These are phyloP conservation scores for Azorinus chamasolen DNA, from an alignment of 2,888 invertebrate genomes.

Conservation along the genomic window DNA sequence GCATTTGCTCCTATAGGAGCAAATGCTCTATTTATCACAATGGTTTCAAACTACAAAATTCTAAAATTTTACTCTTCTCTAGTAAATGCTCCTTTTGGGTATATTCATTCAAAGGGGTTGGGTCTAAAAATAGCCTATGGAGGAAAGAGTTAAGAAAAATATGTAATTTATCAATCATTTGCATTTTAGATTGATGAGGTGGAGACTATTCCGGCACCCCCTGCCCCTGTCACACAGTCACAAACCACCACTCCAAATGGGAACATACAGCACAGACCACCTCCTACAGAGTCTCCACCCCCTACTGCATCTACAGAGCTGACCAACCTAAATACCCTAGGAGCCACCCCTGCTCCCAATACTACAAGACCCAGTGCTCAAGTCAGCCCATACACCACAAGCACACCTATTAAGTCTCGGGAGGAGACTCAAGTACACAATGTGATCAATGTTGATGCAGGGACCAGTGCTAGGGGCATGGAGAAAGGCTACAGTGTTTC, in stretches of 20 bases:
- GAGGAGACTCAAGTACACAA: constrained; percentile 66
- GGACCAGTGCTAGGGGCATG: constrained; percentile 73
- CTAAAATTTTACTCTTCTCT: too few relatives aligned
- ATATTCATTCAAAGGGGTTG: too few relatives aligned
- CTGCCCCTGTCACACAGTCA: constrained; percentile 1
- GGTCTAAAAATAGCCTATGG: too few relatives aligned
- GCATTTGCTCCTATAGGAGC: too few relatives aligned
- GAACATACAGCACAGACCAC: constrained; percentile 9
- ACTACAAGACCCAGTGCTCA: constrained; percentile 69
- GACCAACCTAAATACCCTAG: constrained; percentile 57
- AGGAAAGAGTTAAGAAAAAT: too few relatives aligned
- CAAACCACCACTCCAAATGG: constrained; percentile 38
- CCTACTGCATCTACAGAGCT: constrained; percentile 33
- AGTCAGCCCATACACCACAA: constrained; percentile 68
- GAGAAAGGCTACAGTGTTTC: constrained; percentile 38
- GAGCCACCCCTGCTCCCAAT: constrained; percentile 52
- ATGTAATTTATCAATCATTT: too few relatives aligned
- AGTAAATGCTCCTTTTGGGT: too few relatives aligned
- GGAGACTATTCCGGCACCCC: too few relatives aligned
- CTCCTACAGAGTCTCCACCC: constrained; percentile 8
- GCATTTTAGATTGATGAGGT: constrained; percentile 32
- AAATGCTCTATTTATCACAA: too few relatives aligned
- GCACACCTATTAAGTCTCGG: constrained; percentile 50
- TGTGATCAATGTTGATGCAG: constrained; percentile 81
- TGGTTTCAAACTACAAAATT: too few relatives aligned